A percentile compares a stretch with the other conserved stretches of the same genome.
These are phyloP conservation scores for Meteorus cinctellus DNA, from an alignment of 2,888 invertebrate species.

Conservation along the genomic window DNA sequence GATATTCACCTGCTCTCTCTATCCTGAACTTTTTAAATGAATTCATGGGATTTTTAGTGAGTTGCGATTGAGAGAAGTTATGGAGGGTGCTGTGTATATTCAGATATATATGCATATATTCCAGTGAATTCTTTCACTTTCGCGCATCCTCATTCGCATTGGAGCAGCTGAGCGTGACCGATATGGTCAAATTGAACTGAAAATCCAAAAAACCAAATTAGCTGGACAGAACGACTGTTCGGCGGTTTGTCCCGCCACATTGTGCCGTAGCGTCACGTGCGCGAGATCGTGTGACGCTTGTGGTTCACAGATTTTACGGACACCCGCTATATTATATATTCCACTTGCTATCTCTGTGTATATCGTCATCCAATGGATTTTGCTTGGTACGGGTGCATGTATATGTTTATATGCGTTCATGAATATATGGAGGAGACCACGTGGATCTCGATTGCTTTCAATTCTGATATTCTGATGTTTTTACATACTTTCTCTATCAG, in stretches of 20 bases:
- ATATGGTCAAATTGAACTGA: constrained; percentile 69
- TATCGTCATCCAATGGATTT: constrained; percentile 23
- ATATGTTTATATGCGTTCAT: neutral
- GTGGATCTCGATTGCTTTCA: neutral
- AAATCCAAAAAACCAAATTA: constrained; percentile 72
- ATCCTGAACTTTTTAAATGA: no score
- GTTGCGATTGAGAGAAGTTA: no score
- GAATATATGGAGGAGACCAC: neutral
- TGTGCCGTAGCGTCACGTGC: constrained; percentile 68
- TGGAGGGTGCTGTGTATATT: neutral
- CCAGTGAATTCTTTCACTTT: neutral
- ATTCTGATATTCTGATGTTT: no score
- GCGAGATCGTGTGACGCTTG: constrained; percentile 67
- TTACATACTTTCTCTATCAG: no score
- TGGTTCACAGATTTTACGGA: constrained; percentile 68
- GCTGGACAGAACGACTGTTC: constrained; percentile 66
- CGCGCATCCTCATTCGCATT: constrained; percentile 5
- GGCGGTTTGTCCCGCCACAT: constrained; percentile 65
- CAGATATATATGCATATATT: neutral
- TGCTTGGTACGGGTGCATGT: neutral
- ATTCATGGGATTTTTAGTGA: no score
- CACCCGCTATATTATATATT: constrained; percentile 52
- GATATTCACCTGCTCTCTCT: no score
- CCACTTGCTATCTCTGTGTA: constrained; percentile 44
- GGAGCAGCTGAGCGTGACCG: constrained; percentile 47